Evolutionary conservation across 1,140 invertebrate genomes (phyloP).

Genomic region (Drosophila repleta): DNA sequence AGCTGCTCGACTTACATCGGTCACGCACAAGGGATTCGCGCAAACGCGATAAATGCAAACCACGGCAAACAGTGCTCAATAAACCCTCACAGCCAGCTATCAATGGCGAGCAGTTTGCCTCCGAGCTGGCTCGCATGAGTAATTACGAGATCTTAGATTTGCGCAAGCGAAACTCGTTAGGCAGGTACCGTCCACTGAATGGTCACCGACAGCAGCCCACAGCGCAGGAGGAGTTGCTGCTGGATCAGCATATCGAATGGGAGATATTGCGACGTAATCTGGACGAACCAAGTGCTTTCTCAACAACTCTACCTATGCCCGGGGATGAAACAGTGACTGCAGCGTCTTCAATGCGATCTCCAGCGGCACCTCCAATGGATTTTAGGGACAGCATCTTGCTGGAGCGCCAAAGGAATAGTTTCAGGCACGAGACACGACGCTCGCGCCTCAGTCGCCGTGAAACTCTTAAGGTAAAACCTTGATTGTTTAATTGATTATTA

Average conservation of each 20-base stretch:
- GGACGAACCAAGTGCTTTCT: neutral
- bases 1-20: slow-evolving; percentile 57
- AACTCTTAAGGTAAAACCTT: neutral
- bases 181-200: slow-evolving; percentile 35
- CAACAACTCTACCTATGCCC: neutral
- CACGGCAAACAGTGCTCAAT: slow-evolving; percentile 49
- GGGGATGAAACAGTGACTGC: neutral
- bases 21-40: slow-evolving; percentile 8
- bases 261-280: slow-evolving; percentile 63
- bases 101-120: slow-evolving; percentile 73
- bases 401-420: neutral
- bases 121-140: slow-evolving; percentile 67
- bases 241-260: slow-evolving; percentile 56
- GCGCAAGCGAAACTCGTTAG: slow-evolving; percentile 68
- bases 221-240: slow-evolving; percentile 8
- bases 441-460: neutral
- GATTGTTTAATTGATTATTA: no score
- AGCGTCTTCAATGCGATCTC: neutral
- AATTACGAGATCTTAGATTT: slow-evolving; percentile 78
- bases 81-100: slow-evolving; percentile 66
- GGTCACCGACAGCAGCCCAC: slow-evolving; percentile 24
- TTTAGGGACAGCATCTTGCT: slow-evolving; percentile 1
- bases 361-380: slow-evolving; percentile 2
- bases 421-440: neutral
- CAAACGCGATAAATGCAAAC: neutral